Base-by-base conservation (phyloP, 2,888 invertebrate genomes). In the Mechanitis mazaeus region DNA sequence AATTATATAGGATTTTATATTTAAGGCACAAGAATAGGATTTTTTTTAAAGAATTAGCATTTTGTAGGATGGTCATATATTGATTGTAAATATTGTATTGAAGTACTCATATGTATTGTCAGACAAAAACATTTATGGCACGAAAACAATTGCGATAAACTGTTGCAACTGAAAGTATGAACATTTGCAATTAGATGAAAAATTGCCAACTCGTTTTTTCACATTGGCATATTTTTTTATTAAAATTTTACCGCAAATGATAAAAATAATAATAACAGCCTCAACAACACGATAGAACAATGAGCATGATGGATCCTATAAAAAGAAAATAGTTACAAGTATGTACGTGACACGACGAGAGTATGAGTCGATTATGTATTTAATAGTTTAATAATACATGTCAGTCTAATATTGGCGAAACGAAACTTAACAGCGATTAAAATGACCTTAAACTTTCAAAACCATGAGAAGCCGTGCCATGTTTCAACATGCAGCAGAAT, bases 391-490 rank as follows among this genome's bases (percentile, higher is more conserved):
- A 9, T 11, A 9, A 7, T 6, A 31, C 6, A 50, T 50, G 3
- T 50, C 6, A 6, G 31, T 50, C 2, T 4, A 31, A 38, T 38
- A 56, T 33, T 54, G 61, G 65, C 60, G 60, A 63, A 68, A 64
- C 60, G 38, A 64, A 61, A 60, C 59, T 55, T 47, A 66, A 58
- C 55, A 67, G 67, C 65, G 33, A 60, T 56, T 59, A 60, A 56
- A 54, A 58, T 59, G 12, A 59, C 56, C 45, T 59, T 50, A 62
- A 61, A 59, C 35, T 65, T 64, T 55, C 54, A 33, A 57, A 58
- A 63, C 54, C 45, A 63, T 63, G 61, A 33, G 38, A 88, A 89
- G 89, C 89, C 83, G 88, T 88, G 88, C 88, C 80, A 78, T 76
- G 72, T 77, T 76, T 68, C 79, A 76, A 72, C 88, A 89, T 88